These are phyloP conservation scores for Calonectris borealis DNA, from an alignment of 2,113 vertebrate genomes.

Conservation along the genomic window DNA sequence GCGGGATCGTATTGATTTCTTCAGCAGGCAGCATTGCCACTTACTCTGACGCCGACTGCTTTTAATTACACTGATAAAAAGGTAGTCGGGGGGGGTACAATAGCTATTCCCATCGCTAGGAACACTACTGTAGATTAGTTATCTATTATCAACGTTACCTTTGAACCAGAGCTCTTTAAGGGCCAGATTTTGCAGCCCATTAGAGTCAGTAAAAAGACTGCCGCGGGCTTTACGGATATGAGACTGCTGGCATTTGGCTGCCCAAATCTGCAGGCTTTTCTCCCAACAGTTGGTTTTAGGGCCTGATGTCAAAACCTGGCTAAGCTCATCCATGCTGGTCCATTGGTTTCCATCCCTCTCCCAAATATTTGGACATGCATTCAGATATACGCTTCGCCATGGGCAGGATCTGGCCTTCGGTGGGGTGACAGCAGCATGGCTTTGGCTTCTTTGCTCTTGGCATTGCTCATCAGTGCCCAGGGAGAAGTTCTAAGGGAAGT, in stretches of 20 bases:
- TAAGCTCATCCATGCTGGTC: not conserved
- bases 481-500: not conserved
- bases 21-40: not conserved
- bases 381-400: fast-evolving
- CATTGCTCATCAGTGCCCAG: fast-evolving
- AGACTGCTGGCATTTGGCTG: not conserved
- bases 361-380: fast-evolving
- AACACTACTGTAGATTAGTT: not conserved
- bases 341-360: not conserved
- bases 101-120: not conserved
- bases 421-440: not conserved
- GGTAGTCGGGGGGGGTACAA: not conserved
- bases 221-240: fast-evolving
- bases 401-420: not conserved
- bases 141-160: fast-evolving
- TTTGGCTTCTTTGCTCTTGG: not conserved
- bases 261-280: not conserved
- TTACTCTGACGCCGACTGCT: not conserved
- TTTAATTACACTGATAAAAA: not conserved
- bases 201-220: not conserved
- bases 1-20: not conserved
- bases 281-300: not conserved
- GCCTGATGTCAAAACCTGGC: not conserved
- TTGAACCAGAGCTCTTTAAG: not conserved
- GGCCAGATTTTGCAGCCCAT: not conserved